Percentiles rank a stretch among this genome's conserved stretches.
These are phyloP conservation scores for Erpobdella octoculata DNA, from an alignment of 2,888 invertebrate genomes.

Conservation along the genomic window DNA sequence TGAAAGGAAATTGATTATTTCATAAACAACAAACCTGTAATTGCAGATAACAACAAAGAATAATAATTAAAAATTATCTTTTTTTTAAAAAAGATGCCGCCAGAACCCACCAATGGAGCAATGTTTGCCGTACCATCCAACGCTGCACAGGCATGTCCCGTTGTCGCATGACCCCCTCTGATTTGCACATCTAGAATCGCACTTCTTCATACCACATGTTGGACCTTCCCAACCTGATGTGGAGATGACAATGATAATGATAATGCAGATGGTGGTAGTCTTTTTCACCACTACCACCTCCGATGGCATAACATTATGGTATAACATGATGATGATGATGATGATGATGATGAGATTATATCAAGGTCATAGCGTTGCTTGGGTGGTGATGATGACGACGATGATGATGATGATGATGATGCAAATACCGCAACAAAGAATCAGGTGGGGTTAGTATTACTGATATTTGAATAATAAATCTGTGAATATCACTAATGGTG, in stretches of 20 bases:
- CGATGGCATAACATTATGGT: too few species aligned
- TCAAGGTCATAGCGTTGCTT: too few species aligned
- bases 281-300: too few species aligned
- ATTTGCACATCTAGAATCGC: constrained; percentile 68
- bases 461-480: neutral
- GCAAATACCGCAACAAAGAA: neutral
- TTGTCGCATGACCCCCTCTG: constrained; percentile 96
- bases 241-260: neutral
- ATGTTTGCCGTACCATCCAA: constrained; percentile 96
- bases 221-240: constrained; percentile 77
- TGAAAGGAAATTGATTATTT: neutral
- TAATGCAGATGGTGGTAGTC: neutral
- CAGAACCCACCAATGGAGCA: constrained; percentile 78
- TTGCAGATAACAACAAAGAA: too few species aligned
- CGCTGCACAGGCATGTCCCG: constrained; percentile 90
- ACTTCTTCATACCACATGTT: constrained; percentile 78
- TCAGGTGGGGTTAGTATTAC: neutral
- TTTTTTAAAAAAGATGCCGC: too few species aligned
- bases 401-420: neutral
- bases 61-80: too few species aligned
- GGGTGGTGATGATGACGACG: neutral
- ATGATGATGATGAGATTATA: neutral
- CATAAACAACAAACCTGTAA: too few species aligned
- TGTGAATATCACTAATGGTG: neutral
- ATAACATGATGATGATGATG: constrained; percentile 7